Evolutionary conservation across 1,140 invertebrate genomes (phyloP).

Genomic region (Drosophila nigrodunni): DNA sequence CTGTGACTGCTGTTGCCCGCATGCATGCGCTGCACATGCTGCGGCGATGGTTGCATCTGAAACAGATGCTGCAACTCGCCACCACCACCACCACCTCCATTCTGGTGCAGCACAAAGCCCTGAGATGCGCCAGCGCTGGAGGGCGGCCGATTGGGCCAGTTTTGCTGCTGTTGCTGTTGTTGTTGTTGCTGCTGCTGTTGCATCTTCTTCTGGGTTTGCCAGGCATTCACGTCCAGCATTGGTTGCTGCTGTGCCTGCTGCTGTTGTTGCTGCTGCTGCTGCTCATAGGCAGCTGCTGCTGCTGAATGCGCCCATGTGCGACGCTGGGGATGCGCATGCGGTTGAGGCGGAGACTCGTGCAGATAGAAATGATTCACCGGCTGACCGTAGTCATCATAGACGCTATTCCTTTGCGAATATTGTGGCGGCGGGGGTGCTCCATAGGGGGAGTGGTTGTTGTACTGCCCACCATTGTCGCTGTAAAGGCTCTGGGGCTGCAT

Average conservation of each 20-base stretch:
- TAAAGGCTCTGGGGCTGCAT: conserved; percentile 79
- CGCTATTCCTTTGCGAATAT: conserved; percentile 86
- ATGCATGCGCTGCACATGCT: conserved; percentile 60
- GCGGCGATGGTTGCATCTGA: conserved; percentile 80
- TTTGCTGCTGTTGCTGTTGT: conserved; percentile 63
- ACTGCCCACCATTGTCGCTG: conserved; percentile 73
- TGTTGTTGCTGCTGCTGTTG: conserved; percentile 49
- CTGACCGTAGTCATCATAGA: conserved; percentile 79
- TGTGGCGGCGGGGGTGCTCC: conserved; percentile 74
- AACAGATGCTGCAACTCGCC: conserved; percentile 83
- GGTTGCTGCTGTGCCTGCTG: conserved; percentile 66
- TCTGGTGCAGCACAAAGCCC: conserved; percentile 82
- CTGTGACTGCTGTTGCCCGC: conserved; percentile 24
- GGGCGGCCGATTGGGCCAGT: conserved; percentile 66
- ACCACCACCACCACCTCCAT: conserved; percentile 70
- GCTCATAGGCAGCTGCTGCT: conserved; percentile 85
- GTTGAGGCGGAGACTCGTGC: conserved; percentile 87
- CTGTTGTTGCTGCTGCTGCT: conserved; percentile 64
- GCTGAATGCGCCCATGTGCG: conserved; percentile 90
- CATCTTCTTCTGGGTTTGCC: conserved; percentile 75
- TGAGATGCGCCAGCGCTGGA: conserved; percentile 62
- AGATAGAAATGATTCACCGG: conserved; percentile 89
- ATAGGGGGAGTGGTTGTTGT: conserved; percentile 74
- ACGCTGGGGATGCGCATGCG: conserved; percentile 87
- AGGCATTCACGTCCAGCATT: conserved; percentile 76